Conservation (phyloP, 2,113 vertebrate species). For the Rhizomys pruinosus region DNA sequence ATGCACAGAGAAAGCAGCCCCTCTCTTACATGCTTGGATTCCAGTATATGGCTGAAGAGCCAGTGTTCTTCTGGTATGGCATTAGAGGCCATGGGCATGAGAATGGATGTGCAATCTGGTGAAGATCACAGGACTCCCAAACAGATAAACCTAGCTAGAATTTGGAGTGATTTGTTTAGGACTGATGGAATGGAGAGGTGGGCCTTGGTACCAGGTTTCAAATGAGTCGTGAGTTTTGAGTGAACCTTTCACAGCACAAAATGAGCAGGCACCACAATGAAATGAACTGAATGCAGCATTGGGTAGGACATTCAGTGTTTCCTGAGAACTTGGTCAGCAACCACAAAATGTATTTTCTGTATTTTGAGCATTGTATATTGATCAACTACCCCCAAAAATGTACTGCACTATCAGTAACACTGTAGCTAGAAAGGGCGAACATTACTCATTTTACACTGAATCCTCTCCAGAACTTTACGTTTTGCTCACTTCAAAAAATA, state of each 20-base stretch:
- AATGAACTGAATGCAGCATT: neutral
- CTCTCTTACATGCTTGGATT: neutral
- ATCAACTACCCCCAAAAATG: neutral
- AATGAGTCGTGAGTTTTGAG: neutral
- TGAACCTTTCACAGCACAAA: neutral
- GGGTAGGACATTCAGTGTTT: neutral
- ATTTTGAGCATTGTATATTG: neutral
- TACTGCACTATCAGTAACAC: neutral
- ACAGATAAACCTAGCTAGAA: neutral
- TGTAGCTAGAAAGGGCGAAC: neutral
- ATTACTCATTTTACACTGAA: accelerated
- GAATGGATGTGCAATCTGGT: accelerated
- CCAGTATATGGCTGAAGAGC: neutral
- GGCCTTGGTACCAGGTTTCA: neutral
- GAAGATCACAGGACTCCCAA: accelerated
- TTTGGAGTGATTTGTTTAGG: neutral
- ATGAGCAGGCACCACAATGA: neutral
- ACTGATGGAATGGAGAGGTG: neutral
- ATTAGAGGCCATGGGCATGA: no score
- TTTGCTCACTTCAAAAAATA: neutral
- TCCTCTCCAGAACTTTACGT: neutral
- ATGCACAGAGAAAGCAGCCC: neutral
- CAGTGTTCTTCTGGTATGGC: neutral
- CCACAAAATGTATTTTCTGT: neutral
- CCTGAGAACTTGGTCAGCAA: neutral